phyloP scores from a whole-genome alignment of 2,797 vertebrate species.

The Dryobates pubescens region DNA sequence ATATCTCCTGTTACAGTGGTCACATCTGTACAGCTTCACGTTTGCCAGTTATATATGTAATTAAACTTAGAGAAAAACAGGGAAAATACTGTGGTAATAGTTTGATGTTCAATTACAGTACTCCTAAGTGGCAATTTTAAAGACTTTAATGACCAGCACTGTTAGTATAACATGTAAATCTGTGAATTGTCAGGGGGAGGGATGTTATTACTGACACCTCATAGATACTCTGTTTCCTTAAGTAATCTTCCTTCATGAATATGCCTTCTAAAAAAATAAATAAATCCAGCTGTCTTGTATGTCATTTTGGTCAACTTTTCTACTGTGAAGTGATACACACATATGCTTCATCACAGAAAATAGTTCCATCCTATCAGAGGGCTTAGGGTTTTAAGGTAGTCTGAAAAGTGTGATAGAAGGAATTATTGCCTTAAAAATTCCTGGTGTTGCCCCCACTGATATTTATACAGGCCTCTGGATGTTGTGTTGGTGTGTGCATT shows the following conservation, averaged over 20 bases:
- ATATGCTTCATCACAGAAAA: constrained; percentile 40
- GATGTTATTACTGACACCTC: constrained; percentile 31
- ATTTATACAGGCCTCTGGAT: background rate
- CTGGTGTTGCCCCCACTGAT: background rate
- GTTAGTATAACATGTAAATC: background rate
- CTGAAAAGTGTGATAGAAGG: background rate
- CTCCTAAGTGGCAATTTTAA: constrained; percentile 2
- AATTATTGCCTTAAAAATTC: background rate
- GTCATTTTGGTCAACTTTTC: constrained; percentile 47
- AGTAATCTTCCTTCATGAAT: constrained; percentile 42
- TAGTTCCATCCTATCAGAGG: background rate
- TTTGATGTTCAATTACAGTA: constrained; percentile 14
- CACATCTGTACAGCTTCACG: background rate
- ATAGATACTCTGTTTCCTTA: constrained; percentile 40
- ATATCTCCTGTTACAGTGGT: background rate
- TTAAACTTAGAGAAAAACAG: constrained; percentile 15
- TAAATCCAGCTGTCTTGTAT: constrained; percentile 51
- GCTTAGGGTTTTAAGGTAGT: constrained; percentile 47
- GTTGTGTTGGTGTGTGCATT: background rate
- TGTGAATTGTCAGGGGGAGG: constrained; percentile 25
- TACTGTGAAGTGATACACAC: constrained; percentile 29
- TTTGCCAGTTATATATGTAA: background rate
- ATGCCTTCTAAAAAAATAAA: background rate
- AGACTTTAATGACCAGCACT: constrained; percentile 8
- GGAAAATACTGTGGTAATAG: constrained; percentile 10